Evolutionary conservation across 2,888 invertebrate genomes (phyloP), one percentile per base, ranked within the genome.

Genomic region (Campoplex capitator): DNA sequence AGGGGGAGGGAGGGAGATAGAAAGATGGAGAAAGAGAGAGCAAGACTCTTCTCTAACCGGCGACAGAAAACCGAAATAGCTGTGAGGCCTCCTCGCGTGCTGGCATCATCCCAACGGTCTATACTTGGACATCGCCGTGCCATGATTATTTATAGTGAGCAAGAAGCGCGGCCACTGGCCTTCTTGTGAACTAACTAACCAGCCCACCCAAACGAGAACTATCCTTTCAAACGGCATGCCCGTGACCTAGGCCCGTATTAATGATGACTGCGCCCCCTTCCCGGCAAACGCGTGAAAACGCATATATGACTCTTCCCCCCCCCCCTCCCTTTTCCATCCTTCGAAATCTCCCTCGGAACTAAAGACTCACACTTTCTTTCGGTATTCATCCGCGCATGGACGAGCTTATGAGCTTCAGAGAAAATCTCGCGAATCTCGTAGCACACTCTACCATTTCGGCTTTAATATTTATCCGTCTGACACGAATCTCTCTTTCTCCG

Each of bases 101-200:
- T 97, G 97, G 97, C 97, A 95, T 88, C 91, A 89, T 94, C 96
- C 97, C 97, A 97, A 97, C 96, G 96, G 96, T 96, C 97, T 97
- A 97, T 97, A 97, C 97, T 97, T 97, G 97, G 97, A 96, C 96
- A 97, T 97, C 96, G 95, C 95, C 95, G 95, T 93, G 95, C 95
- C 95, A 95, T 95, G 95, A 95, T 96, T 97, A 97, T 97, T 96
- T 96, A 96, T 96, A 96, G 96, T 95, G 94, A 94, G 94, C 95
- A 95, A 95, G 95, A 93, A 83, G 93, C 93, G 94, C 93, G 93
- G 94, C 93, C 94, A 94, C 94, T 93, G 94, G 94, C 94, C 95
- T 95, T 95, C 95, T 95, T 95, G 95, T 95, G 95, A 95, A 95
- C 95, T 95, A 95, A 95, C 94, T 92, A 91, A 90, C 45, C 70